Conservation (phyloP, 2,113 vertebrate genomes). For the Asarcornis scutulata region DNA sequence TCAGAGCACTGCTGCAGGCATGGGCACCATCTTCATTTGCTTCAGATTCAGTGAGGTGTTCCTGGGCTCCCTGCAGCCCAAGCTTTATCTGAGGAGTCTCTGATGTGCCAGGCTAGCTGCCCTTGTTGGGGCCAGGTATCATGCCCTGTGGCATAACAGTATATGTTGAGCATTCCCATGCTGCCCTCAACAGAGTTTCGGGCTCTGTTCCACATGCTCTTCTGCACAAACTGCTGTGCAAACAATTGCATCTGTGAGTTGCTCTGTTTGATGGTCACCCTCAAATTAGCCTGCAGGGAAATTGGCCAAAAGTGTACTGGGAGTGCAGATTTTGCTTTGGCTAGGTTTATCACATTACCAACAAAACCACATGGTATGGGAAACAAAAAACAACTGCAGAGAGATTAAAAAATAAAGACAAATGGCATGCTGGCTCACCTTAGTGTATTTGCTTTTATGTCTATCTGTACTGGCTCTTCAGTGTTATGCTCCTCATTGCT, state of each 20-base stretch:
- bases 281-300: neutral
- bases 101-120: neutral
- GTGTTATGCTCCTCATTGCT: rapidly evolving
- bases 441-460: neutral
- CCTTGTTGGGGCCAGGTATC: neutral
- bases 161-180: neutral
- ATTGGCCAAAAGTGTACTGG: neutral
- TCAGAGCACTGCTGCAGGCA: neutral
- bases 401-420: neutral
- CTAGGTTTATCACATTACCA: neutral
- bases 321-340: neutral
- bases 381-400: neutral
- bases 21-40: neutral
- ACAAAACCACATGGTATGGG: neutral
- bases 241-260: neutral
- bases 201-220: neutral
- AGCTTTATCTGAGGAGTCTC: neutral
- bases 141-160: neutral
- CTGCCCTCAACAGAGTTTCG: neutral
- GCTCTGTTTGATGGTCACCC: neutral
- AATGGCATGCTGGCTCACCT: neutral
- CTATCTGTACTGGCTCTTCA: neutral
- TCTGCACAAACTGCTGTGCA: neutral
- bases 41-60: neutral
- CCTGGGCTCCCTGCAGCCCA: neutral